Percentiles rank a stretch among this genome's conserved stretches.
phyloP scores from a whole-genome alignment of 2,888 invertebrate species.

The Tachina fera region DNA sequence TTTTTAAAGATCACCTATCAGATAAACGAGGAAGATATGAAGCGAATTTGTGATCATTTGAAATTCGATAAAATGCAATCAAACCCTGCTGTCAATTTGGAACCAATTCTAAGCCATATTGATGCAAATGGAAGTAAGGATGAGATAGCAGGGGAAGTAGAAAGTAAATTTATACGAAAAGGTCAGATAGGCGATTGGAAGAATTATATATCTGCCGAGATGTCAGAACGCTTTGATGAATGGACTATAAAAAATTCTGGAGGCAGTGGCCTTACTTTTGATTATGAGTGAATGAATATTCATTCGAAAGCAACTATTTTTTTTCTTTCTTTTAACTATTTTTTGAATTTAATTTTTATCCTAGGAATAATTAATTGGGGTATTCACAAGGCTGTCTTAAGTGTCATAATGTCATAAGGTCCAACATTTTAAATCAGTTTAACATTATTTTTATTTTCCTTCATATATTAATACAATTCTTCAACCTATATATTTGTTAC shows the following conservation, averaged over 20 bases:
- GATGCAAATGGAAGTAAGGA: constrained; percentile 66
- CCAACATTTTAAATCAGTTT: too few species aligned
- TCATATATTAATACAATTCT: too few species aligned
- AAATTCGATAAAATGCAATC: constrained; percentile 92
- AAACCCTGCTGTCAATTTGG: constrained; percentile 91
- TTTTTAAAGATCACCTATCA: constrained; percentile 85
- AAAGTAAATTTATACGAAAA: constrained; percentile 88
- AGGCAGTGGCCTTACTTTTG: constrained; percentile 86
- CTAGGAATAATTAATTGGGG: too few species aligned
- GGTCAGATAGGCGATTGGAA: constrained; percentile 91
- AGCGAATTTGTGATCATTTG: constrained; percentile 88
- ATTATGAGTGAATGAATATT: constrained; percentile 82
- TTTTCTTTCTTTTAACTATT: neutral
- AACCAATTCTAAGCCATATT: constrained; percentile 85
- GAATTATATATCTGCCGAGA: constrained; percentile 89
- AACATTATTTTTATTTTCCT: too few species aligned
- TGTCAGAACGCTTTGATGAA: constrained; percentile 88
- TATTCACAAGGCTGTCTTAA: too few species aligned
- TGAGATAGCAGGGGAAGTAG: constrained; percentile 17
- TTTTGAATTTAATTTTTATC: too few species aligned
- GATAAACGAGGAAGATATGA: constrained; percentile 87
- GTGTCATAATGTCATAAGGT: too few species aligned
- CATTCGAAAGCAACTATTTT: constrained; percentile 54
- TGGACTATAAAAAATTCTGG: constrained; percentile 87
- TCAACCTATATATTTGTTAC: too few species aligned